Conservation (phyloP, 2,797 vertebrate genomes). For the Falco berigora region DNA sequence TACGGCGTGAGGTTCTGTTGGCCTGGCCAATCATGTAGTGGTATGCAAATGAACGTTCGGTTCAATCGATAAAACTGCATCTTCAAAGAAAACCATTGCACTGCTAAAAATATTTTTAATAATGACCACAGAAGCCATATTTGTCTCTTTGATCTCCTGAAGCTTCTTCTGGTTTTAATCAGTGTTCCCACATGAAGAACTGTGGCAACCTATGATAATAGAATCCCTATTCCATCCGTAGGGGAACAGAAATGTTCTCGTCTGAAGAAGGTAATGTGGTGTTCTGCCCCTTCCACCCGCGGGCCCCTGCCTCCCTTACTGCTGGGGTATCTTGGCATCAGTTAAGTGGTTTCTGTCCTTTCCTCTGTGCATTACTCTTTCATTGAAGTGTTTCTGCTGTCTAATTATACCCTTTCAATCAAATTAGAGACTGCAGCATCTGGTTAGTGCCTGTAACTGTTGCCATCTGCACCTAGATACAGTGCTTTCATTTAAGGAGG, state of each 20-base stretch:
- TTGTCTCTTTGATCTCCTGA: constrained; percentile 74
- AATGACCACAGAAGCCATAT: constrained; percentile 79
- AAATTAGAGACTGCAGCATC: constrained; percentile 95
- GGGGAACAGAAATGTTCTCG: constrained; percentile 68
- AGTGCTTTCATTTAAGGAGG: constrained; percentile 72
- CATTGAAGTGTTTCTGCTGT: constrained; percentile 89
- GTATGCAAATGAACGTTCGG: constrained; percentile 69
- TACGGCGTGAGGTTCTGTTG: neutral
- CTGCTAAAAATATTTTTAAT: constrained; percentile 80
- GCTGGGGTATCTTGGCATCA: constrained; percentile 75
- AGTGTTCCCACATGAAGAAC: constrained; percentile 77
- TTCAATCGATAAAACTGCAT: constrained; percentile 69
- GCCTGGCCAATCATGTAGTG: constrained; percentile 10
- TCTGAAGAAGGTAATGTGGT: constrained; percentile 67
- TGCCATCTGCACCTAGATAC: constrained; percentile 91
- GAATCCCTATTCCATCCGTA: constrained; percentile 71
- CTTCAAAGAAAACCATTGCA: constrained; percentile 76
- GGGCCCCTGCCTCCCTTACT: constrained; percentile 70
- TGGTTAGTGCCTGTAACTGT: constrained; percentile 87
- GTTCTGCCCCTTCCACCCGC: constrained; percentile 60
- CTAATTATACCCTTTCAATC: constrained; percentile 93
- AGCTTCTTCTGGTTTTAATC: constrained; percentile 77
- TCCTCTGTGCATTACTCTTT: constrained; percentile 86
- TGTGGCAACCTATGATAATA: constrained; percentile 77
- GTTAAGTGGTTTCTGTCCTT: constrained; percentile 74